Evolutionary conservation across 2,797 vertebrate species (phyloP).

Genomic region (Megaceryle alcyon): DNA sequence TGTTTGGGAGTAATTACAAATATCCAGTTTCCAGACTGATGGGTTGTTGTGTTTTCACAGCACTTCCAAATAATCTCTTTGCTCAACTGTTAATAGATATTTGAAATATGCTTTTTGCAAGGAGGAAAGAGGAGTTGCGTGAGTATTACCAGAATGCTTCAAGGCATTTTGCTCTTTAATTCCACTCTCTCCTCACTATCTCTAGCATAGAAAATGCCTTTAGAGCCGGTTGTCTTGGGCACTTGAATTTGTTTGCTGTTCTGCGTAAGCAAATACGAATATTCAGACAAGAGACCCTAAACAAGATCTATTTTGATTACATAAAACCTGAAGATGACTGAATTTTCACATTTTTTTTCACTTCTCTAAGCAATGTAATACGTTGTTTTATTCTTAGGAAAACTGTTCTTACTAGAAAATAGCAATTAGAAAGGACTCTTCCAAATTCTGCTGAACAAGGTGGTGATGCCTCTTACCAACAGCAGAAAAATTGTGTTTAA

Average conservation of each 20-base stretch:
- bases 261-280: not conserved
- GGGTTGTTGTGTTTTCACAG: not conserved
- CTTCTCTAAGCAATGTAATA: not conserved
- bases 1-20: not conserved
- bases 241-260: not conserved
- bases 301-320: not conserved
- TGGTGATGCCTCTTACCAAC: not conserved
- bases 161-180: not conserved
- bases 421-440: not conserved
- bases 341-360: not conserved
- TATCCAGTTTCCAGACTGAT: not conserved
- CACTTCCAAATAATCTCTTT: not conserved
- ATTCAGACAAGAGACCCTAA: not conserved
- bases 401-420: not conserved
- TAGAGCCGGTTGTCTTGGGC: not conserved
- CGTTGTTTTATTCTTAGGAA: not conserved
- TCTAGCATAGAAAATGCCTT: not conserved
- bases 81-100: not conserved
- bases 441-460: not conserved
- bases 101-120: not conserved
- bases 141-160: not conserved
- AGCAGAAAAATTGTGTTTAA: not conserved
- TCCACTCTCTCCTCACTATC: not conserved
- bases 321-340: not conserved
- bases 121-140: rapidly evolving